Evolutionary conservation across 1,140 invertebrate species (phyloP), one percentile per base, ranked within the genome.

Genomic region (Hermatobates lingyangjiaoensis): DNA sequence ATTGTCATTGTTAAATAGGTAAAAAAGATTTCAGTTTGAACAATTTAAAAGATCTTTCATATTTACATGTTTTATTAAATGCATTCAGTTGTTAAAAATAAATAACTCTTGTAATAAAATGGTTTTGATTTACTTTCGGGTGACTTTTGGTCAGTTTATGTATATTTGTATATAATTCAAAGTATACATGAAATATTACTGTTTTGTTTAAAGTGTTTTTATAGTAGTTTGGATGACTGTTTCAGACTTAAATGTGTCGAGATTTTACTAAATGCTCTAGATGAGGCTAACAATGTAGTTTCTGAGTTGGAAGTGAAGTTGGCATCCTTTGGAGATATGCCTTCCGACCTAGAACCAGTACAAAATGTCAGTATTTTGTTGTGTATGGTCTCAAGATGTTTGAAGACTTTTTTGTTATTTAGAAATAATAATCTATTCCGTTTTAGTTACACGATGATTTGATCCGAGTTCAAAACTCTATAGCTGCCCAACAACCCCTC

Each of bases 261-360:
- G 63, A 81, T 86, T 27, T 79, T 94, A 2, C 69, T 98, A 20
- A 80, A 78, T 50, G 84, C 86, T 20, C 70, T 97, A 50, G 90
- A 95, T 56, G 90, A 94, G 57, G 83, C 91, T 50, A 77, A 81
- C 28, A 80, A 83, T 60, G 77, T 84, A 20, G 86, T 98, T 45
- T 85, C 83, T 14, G 87, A 93, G 57, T 83, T 94, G 58, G 93
- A 98, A 67, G 76, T 87, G 53, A 89, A 92, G 63, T 68, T 98
- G 34, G 79, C 82, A 18, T 77, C 83, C 15, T 87, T 83, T 60
- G 79, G 83, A 51, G 83, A 87, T 60, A 66, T 93, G 63, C 83
- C 87, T 1, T 79, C 82, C 23, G 84, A 88, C 46, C 68, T 83
- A n/a, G 79, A 87, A 51, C 74, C 74, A 7, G 61, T 93, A 24